Conservation (phyloP, 1,140 invertebrate genomes). For the Bombus cullumanus region DNA sequence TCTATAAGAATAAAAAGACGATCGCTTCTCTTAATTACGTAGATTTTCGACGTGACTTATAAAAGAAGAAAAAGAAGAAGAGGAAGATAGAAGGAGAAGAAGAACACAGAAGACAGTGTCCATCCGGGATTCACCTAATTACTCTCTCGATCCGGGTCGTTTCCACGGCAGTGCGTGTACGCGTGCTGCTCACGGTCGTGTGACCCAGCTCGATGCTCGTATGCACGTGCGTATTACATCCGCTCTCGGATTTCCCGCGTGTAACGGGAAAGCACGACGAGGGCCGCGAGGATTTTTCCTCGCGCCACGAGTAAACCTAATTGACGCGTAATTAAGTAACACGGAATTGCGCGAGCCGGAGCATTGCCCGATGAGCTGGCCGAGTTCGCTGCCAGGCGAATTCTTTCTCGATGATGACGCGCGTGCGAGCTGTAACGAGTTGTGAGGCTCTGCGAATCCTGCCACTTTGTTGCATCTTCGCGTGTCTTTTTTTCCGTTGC, state of each 20-base stretch:
- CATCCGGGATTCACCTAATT: conserved; percentile 56
- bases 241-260: conserved; percentile 41
- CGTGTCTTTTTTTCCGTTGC: not conserved
- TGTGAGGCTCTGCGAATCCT: not conserved
- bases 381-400: conserved; percentile 1
- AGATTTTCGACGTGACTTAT: not conserved
- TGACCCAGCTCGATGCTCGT: conserved; percentile 56
- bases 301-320: conserved; percentile 10
- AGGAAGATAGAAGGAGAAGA: not conserved
- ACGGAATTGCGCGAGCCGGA: conserved; percentile 27
- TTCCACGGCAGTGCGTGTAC: conserved; percentile 26
- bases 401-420: conserved; percentile 5
- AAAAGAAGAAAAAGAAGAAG: conserved; percentile 36
- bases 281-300: conserved; percentile 26
- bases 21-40: not conserved
- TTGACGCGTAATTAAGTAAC: conserved; percentile 50
- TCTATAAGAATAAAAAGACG: not conserved
- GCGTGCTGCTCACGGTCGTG: conserved; percentile 46
- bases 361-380: conserved; percentile 28
- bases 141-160: conserved; percentile 59
- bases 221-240: conserved; percentile 21
- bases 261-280: conserved; percentile 55
- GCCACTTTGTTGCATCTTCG: not conserved
- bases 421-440: not conserved
- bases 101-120: conserved; percentile 11